Base-by-base conservation (phyloP, 2,888 invertebrate genomes). In the Fragum whitleyi region DNA sequence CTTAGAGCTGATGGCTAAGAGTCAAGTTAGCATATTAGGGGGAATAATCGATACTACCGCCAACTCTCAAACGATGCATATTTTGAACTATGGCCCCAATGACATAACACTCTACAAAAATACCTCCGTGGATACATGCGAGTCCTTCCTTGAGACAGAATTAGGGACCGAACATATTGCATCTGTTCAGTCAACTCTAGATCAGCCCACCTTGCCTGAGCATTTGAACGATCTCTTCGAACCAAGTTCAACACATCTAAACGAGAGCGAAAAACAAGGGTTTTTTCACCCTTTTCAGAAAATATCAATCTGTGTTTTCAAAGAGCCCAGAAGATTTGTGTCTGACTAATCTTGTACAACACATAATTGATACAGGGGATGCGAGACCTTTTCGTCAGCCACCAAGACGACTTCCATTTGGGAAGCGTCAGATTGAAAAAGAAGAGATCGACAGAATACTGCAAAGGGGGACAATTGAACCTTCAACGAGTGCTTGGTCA, bases 401-500 rank as follows among this genome's bases (percentile, higher is more conserved):
- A 6, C 23, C 57, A 3, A 57, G 57, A 57, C 9, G 57, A 3
- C 57, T 57, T 59, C 68, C 71, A 2, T 23, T 23, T 5, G 57
- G 72, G 3, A 74, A 73, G 51, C 57, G 62, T 39, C 39, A 81
- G 36, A 61, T 59, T n/a, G 80, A 74, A 61, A 47, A 74, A 55
- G 55, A 69, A 6, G 76, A 86, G 70, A 57, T 86, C 14, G 32
- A 36, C 32, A 36, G 9, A 36, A 73, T 57, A 23, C 57, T 57
- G 2, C 3, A 57, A 2, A 5, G 3, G 2, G 26, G 57, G 3
- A 57, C 87, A 9, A 87, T 87, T 23, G 79, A 86, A 28, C 80
- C 77, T n/a, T 79, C 81, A 16, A 53, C 61, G 9, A 79, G 77
- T 69, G 70, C 84, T 19, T 87, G 85, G 86, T 28, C 70, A 51